Percentiles rank a stretch among this genome's conserved stretches.
These are phyloP conservation scores for Indri indri DNA, from an alignment of 2,113 vertebrate species.

Conservation along the genomic window DNA sequence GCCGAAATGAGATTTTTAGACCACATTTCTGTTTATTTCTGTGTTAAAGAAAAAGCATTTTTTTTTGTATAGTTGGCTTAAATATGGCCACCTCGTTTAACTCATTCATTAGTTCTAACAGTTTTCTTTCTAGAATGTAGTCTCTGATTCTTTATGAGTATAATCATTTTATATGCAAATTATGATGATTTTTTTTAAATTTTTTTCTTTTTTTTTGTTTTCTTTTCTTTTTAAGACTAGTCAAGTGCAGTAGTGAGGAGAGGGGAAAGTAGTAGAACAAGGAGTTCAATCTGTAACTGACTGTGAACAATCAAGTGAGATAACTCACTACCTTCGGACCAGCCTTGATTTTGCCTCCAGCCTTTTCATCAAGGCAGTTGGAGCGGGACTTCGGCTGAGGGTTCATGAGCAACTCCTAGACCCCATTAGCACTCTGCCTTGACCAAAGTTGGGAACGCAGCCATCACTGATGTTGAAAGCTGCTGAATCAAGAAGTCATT, in stretches of 20 bases:
- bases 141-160: background rate
- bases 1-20: background rate
- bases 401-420: background rate
- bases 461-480: background rate
- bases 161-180: background rate
- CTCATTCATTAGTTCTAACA: background rate
- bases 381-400: background rate
- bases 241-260: too few species aligned
- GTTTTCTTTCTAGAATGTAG: slow-evolving; percentile 3
- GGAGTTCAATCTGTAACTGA: too few species aligned
- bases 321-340: too few species aligned
- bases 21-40: background rate
- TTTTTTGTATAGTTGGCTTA: background rate
- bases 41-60: background rate
- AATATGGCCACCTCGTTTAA: background rate
- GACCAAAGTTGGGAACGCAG: background rate
- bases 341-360: background rate
- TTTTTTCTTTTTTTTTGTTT: too few species aligned
- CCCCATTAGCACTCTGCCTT: background rate
- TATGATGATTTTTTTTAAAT: background rate
- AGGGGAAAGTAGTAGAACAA: too few species aligned
- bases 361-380: background rate
- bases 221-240: too few species aligned
- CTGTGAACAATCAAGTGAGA: too few species aligned
- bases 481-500: slow-evolving; percentile 4